Evolutionary conservation across 2,888 invertebrate species (phyloP).

Genomic region (Leptinotarsa haldemani): DNA sequence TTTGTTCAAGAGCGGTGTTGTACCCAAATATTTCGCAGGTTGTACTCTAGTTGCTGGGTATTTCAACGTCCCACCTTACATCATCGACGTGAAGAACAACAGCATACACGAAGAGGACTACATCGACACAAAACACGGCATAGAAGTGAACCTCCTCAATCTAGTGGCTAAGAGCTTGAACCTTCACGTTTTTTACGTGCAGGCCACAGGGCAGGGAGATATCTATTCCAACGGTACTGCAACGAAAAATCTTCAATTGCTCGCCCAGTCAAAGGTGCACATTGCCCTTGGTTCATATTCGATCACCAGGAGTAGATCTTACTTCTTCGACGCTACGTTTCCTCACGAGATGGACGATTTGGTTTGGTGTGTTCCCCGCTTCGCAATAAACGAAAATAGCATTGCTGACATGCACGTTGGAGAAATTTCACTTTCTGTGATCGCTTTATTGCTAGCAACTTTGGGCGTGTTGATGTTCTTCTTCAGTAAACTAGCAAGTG

Average conservation of each 20-base stretch:
- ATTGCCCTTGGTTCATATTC: slow-evolving; percentile 59
- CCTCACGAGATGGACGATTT: slow-evolving; percentile 58
- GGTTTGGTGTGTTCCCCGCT: slow-evolving; percentile 60
- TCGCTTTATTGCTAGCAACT: background rate
- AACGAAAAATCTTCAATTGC: slow-evolving; percentile 51
- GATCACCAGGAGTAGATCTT: slow-evolving; percentile 52
- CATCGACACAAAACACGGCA: slow-evolving; percentile 38
- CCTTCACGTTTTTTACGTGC: slow-evolving; percentile 38
- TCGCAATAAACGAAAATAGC: slow-evolving; percentile 35
- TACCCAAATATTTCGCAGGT: background rate
- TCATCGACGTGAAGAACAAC: slow-evolving; percentile 46
- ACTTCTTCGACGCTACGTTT: slow-evolving; percentile 54
- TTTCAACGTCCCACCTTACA: slow-evolving; percentile 57
- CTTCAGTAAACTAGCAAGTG: background rate
- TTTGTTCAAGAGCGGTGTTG: background rate
- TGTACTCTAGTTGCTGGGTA: slow-evolving; percentile 30
- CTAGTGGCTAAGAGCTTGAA: slow-evolving; percentile 44
- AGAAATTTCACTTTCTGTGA: background rate
- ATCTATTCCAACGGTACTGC: slow-evolving; percentile 50
- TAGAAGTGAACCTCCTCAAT: slow-evolving; percentile 46
- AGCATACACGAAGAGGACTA: slow-evolving; percentile 18
- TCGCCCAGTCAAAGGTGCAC: slow-evolving; percentile 53
- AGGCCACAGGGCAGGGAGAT: slow-evolving; percentile 37
- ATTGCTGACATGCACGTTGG: background rate
- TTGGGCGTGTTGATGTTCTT: background rate